Evolutionary conservation across 2,888 invertebrate genomes (phyloP).

Genomic region (Trichogramma evanescens): DNA sequence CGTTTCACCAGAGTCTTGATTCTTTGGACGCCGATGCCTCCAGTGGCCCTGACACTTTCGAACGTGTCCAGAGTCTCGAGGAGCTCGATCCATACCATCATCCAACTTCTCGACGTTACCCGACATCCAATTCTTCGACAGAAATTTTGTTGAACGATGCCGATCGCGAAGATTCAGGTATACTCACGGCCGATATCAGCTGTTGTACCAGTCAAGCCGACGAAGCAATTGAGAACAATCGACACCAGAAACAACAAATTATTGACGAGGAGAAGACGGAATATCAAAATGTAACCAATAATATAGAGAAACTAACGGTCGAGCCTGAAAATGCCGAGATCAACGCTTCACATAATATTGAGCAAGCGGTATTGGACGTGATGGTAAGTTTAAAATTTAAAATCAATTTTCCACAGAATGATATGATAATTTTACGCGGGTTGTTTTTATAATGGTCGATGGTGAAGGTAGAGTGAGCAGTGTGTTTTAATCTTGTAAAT

Average conservation of each 20-base stretch:
- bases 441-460: too few species aligned
- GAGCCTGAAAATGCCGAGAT: too few species aligned
- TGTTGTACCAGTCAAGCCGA: slow-evolving; percentile 68
- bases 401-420: too few species aligned
- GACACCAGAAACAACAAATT: slow-evolving; percentile 25
- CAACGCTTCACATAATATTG: neutral
- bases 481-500: too few species aligned
- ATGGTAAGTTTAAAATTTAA: neutral
- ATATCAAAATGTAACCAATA: neutral
- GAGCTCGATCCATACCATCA: slow-evolving; percentile 50
- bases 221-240: slow-evolving; percentile 56
- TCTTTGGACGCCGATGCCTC: slow-evolving; percentile 57
- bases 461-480: too few species aligned
- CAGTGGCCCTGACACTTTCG: slow-evolving; percentile 52
- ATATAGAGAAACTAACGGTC: too few species aligned
- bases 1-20: slow-evolving; percentile 59
- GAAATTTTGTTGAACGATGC: slow-evolving; percentile 60
- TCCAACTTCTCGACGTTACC: slow-evolving; percentile 9
- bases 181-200: slow-evolving; percentile 72
- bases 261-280: slow-evolving; percentile 30
- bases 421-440: too few species aligned
- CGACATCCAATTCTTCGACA: slow-evolving; percentile 53
- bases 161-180: slow-evolving; percentile 72
- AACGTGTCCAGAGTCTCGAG: slow-evolving; percentile 60
- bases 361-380: neutral